A percentile compares a stretch with the other conserved stretches of the same genome.
Conservation (phyloP, 1,140 invertebrate species). For the Orchestia grillus region DNA sequence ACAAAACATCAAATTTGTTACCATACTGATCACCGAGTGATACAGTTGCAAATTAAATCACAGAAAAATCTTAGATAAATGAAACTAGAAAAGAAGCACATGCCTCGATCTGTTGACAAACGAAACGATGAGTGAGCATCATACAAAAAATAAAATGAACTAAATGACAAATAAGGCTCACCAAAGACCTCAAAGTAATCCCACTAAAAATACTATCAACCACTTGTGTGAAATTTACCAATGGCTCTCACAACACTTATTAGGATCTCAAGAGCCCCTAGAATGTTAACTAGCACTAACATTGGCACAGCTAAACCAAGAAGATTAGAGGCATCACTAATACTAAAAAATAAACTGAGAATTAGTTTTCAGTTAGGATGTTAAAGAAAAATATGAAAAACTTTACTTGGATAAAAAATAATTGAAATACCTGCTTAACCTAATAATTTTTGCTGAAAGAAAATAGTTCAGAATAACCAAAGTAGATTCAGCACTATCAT, state of each 20-base stretch:
- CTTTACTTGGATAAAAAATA: not conserved
- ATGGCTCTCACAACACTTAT: not conserved
- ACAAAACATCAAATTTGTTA: not conserved
- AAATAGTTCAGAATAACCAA: too few species aligned
- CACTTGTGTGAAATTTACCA: not conserved
- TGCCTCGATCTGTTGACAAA: not conserved
- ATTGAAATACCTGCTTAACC: not conserved
- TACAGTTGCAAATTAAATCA: not conserved
- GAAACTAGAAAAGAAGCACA: not conserved
- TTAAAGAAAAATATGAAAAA: not conserved
- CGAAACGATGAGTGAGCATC: not conserved
- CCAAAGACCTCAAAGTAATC: not conserved
- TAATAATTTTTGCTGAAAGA: too few species aligned
- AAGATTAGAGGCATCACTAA: not conserved
- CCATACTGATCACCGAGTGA: not conserved
- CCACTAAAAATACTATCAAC: not conserved
- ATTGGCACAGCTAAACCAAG: not conserved
- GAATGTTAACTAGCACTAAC: not conserved
- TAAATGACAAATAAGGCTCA: not conserved
- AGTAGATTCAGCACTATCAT: too few species aligned
- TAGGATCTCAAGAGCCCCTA: not conserved
- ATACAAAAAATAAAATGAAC: not conserved
- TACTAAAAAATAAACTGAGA: not conserved
- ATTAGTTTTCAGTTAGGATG: not conserved
- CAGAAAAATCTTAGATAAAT: not conserved